Conservation (phyloP, 92 coral and sea anemone genomes). For the Palythoa heliodiscus region DNA sequence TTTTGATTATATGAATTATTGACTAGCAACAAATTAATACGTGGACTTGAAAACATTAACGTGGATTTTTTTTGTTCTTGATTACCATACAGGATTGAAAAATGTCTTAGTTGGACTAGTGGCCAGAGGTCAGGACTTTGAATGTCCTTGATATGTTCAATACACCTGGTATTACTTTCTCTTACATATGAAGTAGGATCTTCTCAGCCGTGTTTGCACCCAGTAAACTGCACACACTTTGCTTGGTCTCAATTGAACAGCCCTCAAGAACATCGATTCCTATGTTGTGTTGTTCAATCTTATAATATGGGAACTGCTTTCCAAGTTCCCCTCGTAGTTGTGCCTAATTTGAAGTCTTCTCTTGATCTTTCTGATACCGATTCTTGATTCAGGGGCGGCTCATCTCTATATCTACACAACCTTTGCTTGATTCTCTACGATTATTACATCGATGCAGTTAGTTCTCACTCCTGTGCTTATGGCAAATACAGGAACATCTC, state of each 20-base stretch:
- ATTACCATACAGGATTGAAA: background rate
- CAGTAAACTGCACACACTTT: background rate
- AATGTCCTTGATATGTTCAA: background rate
- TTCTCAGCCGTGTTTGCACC: background rate
- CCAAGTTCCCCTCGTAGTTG: background rate
- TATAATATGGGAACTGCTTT: background rate
- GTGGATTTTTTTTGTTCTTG: too few species aligned
- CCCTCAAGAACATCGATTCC: background rate
- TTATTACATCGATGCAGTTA: background rate
- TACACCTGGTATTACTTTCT: background rate
- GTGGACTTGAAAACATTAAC: background rate
- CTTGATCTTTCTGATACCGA: background rate
- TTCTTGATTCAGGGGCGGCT: background rate
- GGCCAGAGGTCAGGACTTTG: too few species aligned
- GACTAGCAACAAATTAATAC: background rate
- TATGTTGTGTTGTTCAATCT: background rate
- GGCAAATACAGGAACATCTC: background rate
- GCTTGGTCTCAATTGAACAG: background rate
- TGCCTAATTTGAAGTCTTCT: background rate
- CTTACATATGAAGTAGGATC: background rate
- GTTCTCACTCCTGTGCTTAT: background rate
- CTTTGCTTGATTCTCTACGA: background rate
- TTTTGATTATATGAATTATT: background rate
- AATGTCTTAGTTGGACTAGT: too few species aligned
- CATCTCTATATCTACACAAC: background rate